Evolutionary conservation across 2,888 invertebrate species (phyloP).

Genomic region (Coleophora deauratella): DNA sequence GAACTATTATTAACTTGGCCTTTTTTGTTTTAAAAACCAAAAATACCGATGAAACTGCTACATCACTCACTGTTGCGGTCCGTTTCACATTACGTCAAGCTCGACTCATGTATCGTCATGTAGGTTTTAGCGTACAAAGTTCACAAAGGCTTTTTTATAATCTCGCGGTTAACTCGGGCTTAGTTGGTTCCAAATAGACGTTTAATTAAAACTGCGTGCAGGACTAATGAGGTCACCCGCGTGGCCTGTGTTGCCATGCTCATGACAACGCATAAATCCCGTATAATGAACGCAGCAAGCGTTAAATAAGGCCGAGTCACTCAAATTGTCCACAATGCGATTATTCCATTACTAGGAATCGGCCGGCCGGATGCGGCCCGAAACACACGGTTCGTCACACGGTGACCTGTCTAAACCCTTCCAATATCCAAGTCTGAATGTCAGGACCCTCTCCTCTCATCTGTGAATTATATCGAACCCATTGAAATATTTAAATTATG

Average conservation of each 20-base stretch:
- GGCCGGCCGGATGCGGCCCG: constrained; percentile 33
- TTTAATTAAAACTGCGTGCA: constrained; percentile 61
- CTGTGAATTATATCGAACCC: too few relatives aligned
- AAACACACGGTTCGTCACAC: constrained; percentile 19
- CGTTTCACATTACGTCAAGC: too few relatives aligned
- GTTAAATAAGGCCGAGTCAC: constrained; percentile 62
- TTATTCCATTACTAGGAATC: constrained; percentile 59
- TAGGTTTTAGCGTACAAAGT: not conserved
- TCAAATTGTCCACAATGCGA: constrained; percentile 67
- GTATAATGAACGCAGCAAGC: constrained; percentile 61
- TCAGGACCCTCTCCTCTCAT: too few relatives aligned
- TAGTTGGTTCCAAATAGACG: constrained; percentile 33
- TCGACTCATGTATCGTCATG: not conserved
- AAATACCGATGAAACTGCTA: too few relatives aligned
- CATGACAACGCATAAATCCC: constrained; percentile 67
- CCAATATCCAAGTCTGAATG: not conserved
- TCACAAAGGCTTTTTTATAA: constrained; percentile 9
- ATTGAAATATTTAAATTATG: too few relatives aligned
- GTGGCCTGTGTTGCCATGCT: constrained; percentile 25
- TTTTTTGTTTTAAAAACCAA: too few relatives aligned
- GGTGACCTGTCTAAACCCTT: not conserved
- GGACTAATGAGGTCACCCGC: constrained; percentile 51
- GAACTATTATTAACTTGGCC: too few relatives aligned
- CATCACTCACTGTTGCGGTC: too few relatives aligned
- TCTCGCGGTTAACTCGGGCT: constrained; percentile 27